These are phyloP conservation scores for Lithophane socia DNA, from an alignment of 2,888 invertebrate species.

Conservation along the genomic window DNA sequence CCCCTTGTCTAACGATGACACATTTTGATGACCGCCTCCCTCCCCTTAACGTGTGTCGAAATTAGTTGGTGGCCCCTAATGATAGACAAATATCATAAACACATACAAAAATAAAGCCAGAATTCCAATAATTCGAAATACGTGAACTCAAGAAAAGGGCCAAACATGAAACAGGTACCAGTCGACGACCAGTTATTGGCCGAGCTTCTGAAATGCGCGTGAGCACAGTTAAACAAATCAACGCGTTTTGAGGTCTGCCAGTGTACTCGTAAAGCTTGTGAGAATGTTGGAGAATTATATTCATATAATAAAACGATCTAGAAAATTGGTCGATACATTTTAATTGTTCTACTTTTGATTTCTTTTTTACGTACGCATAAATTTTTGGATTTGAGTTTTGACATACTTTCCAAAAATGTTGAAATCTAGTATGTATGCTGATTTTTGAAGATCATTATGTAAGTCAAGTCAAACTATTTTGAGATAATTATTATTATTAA, in stretches of 20 bases:
- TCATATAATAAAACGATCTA: slow-evolving; percentile 1
- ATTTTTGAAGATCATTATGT: slow-evolving; percentile 1
- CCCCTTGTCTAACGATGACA: background rate
- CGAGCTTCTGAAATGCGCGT: slow-evolving; percentile 41
- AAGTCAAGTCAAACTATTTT: background rate
- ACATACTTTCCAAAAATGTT: slow-evolving; percentile 32
- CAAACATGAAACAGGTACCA: slow-evolving; percentile 57
- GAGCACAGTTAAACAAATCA: slow-evolving; percentile 66
- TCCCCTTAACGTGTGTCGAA: too few relatives aligned
- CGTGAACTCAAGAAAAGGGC: slow-evolving; percentile 43
- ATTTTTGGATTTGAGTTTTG: slow-evolving; percentile 18
- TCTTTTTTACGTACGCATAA: slow-evolving; percentile 38
- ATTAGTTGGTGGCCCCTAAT: background rate
- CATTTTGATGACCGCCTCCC: background rate
- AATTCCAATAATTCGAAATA: slow-evolving; percentile 36
- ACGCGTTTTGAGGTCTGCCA: slow-evolving; percentile 46
- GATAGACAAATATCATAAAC: background rate
- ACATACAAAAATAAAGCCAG: background rate
- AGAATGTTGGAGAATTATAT: slow-evolving; percentile 13
- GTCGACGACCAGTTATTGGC: slow-evolving; percentile 48
- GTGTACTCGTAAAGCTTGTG: background rate
- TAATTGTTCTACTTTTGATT: slow-evolving; percentile 32
- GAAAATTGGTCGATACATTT: slow-evolving; percentile 8
- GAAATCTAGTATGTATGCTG: background rate
- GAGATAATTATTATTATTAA: too few relatives aligned